A percentile compares a stretch with the other conserved stretches of the same genome.
These are phyloP conservation scores for Nesidiocoris tenuis DNA, from an alignment of 2,888 invertebrate species.

Conservation along the genomic window DNA sequence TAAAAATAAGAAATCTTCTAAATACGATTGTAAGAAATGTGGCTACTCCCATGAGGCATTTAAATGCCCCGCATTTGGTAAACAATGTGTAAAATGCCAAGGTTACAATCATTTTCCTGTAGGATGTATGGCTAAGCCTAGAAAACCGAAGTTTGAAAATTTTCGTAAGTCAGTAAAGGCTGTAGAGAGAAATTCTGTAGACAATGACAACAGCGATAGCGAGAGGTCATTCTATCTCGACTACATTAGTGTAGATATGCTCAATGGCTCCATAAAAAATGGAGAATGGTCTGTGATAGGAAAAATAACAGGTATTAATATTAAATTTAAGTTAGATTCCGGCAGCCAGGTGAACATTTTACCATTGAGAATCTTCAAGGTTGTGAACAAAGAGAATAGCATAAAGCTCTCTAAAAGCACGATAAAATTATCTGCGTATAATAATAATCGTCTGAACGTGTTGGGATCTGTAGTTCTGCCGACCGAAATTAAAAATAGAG, in stretches of 20 bases:
- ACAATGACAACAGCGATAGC: not conserved
- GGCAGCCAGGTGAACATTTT: constrained; percentile 38
- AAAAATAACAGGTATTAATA: not conserved
- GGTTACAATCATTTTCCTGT: constrained; percentile 45
- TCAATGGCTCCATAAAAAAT: not conserved
- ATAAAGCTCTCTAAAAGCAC: not conserved
- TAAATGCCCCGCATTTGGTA: too few relatives aligned
- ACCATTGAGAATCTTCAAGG: constrained; percentile 24
- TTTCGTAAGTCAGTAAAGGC: not conserved
- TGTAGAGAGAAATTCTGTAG: not conserved
- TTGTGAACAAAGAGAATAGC: not conserved
- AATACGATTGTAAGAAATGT: constrained; percentile 43
- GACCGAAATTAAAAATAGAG: too few relatives aligned
- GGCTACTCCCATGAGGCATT: constrained; percentile 42
- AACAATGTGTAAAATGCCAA: constrained; percentile 43
- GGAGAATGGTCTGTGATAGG: constrained; percentile 29
- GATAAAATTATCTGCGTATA: constrained; percentile 4
- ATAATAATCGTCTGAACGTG: too few relatives aligned
- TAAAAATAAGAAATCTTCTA: too few relatives aligned
- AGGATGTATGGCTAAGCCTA: constrained; percentile 1
- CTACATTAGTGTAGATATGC: not conserved
- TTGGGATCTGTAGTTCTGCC: too few relatives aligned
- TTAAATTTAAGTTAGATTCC: constrained; percentile 35
- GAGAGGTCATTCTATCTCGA: not conserved
- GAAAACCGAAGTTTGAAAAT: not conserved